These are phyloP conservation scores for Huso huso DNA, from an alignment of 2,797 vertebrate species.

Conservation along the genomic window DNA sequence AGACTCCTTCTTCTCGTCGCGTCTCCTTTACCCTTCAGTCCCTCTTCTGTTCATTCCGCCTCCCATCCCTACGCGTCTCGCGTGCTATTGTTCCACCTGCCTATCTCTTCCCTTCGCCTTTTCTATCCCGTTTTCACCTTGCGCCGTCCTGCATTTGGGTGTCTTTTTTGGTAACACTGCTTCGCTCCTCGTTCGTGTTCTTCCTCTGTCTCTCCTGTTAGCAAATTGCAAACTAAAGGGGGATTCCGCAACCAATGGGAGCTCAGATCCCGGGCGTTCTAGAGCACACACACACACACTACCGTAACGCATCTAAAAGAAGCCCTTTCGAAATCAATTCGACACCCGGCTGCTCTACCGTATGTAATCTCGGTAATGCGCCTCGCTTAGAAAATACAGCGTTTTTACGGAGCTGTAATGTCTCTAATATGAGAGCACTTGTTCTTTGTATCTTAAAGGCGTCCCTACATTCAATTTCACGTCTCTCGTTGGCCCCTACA, in stretches of 20 bases:
- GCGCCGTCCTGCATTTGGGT: neutral
- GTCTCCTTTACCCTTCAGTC: neutral
- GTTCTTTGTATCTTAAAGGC: too few species aligned
- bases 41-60: neutral
- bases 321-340: neutral
- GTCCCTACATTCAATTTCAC: too few species aligned
- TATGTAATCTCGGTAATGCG: too few species aligned
- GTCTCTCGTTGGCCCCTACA: too few species aligned
- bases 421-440: too few species aligned
- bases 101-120: conserved; percentile 1
- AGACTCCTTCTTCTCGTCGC: neutral
- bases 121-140: conserved; percentile 5
- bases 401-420: too few species aligned
- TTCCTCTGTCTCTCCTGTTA: neutral
- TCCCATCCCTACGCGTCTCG: conserved; percentile 8
- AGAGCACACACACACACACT: conserved; percentile 15
- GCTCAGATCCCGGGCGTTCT: neutral
- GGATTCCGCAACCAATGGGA: conserved; percentile 48
- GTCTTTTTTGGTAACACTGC: too few species aligned
- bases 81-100: conserved; percentile 18
- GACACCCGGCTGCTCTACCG: too few species aligned
- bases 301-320: neutral
- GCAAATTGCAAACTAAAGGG: conserved; percentile 43
- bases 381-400: too few species aligned
- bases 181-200: neutral